These are phyloP conservation scores for Himalopsyche japonica DNA, from an alignment of 2,888 invertebrate genomes.

Conservation along the genomic window DNA sequence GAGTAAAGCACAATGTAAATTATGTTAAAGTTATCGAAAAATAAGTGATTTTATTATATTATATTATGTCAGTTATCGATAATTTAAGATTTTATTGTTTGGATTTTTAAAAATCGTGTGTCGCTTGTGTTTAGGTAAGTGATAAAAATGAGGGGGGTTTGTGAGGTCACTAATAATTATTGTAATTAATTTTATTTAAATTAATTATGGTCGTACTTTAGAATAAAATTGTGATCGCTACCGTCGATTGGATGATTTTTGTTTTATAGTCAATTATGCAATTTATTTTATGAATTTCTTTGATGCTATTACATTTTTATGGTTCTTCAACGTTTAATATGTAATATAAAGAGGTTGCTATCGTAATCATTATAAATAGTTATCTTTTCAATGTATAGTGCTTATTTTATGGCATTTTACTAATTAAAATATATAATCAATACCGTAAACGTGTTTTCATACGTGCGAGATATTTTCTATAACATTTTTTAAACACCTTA, in stretches of 20 bases:
- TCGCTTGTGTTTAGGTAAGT: background rate
- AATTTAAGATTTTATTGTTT: background rate
- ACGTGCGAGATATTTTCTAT: too few relatives aligned
- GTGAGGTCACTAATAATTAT: background rate
- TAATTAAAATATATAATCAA: too few relatives aligned
- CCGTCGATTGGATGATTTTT: background rate
- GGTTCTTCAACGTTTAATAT: too few relatives aligned
- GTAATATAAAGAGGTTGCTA: too few relatives aligned
- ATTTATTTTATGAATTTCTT: too few relatives aligned
- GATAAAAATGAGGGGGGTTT: background rate
- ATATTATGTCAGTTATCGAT: conserved; percentile 25
- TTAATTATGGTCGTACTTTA: background rate
- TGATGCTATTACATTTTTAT: too few relatives aligned
- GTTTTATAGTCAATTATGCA: background rate
- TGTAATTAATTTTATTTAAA: background rate
- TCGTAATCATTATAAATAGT: too few relatives aligned
- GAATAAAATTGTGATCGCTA: background rate
- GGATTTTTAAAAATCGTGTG: background rate
- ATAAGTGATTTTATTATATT: conserved; percentile 37
- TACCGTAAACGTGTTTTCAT: too few relatives aligned
- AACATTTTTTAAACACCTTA: too few relatives aligned
- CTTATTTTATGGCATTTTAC: too few relatives aligned
- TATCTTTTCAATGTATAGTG: too few relatives aligned
- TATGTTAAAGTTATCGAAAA: conserved; percentile 36
- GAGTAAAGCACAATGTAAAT: conserved; percentile 10